Evolutionary conservation across 53 echinoderm and acorn worm species (phyloP).

Genomic region (Echinometra lucunter): DNA sequence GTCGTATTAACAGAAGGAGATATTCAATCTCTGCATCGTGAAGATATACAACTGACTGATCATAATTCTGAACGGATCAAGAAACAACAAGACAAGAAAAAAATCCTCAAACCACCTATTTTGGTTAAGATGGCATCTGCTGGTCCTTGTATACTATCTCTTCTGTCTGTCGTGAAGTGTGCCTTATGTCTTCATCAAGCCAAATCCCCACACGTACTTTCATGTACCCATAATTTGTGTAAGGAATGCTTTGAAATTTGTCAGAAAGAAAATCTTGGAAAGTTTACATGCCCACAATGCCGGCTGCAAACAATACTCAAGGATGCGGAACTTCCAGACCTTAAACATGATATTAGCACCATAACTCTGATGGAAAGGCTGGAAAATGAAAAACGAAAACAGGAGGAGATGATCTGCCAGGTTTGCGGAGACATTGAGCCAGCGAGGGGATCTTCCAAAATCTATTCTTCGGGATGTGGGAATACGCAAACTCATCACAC

Average conservation of each 20-base stretch:
- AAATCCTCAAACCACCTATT: too few relatives aligned
- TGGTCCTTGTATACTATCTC: not conserved
- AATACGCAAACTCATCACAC: not conserved
- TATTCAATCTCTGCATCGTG: too few relatives aligned
- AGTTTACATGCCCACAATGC: not conserved
- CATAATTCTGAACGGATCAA: too few relatives aligned
- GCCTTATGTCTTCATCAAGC: not conserved
- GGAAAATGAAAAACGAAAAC: not conserved
- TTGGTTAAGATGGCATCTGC: not conserved
- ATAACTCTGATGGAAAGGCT: not conserved
- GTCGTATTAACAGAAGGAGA: too few relatives aligned
- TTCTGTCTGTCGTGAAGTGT: not conserved
- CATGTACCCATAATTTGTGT: not conserved
- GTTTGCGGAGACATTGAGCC: not conserved
- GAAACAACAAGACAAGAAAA: too few relatives aligned
- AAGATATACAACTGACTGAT: too few relatives aligned
- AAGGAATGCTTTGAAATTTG: not conserved
- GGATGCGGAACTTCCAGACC: not conserved
- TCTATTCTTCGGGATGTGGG: not conserved
- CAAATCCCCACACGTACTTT: not conserved
- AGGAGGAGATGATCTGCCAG: not conserved
- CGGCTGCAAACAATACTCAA: not conserved
- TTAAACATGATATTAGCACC: not conserved
- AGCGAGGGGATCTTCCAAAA: not conserved
- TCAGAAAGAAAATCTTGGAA: not conserved